Percentiles rank a stretch among this genome's conserved stretches.
phyloP scores from a whole-genome alignment of 1,140 invertebrate species.

The Brachionus plicatilis region DNA sequence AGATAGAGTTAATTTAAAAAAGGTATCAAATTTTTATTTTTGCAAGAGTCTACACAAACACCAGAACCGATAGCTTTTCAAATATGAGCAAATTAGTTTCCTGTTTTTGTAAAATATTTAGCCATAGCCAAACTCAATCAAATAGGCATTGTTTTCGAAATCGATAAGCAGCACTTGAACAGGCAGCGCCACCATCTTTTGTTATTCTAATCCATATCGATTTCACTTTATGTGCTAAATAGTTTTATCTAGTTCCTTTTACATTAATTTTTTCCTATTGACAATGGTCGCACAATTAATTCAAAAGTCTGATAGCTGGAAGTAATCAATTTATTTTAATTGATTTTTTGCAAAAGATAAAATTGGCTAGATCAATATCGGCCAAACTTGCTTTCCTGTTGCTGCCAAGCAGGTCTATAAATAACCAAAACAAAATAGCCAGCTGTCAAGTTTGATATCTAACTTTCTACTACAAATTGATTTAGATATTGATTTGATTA shows the following conservation, averaged over 20 bases:
- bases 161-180: neutral
- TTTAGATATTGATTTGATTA: neutral
- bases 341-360: neutral
- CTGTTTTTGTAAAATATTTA: neutral
- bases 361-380: neutral
- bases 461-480: neutral
- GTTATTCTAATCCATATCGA: neutral
- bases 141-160: neutral
- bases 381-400: neutral
- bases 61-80: neutral
- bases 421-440: neutral
- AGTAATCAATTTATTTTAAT: slow-evolving; percentile 29
- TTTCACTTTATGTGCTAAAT: neutral
- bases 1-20: neutral
- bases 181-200: neutral
- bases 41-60: neutral
- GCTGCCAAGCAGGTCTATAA: neutral
- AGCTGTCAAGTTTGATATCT: slow-evolving; percentile 14
- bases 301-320: slow-evolving; percentile 14
- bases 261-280: slow-evolving; percentile 26
- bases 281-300: slow-evolving; percentile 1
- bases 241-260: neutral
- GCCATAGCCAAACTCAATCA: neutral
- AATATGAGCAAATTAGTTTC: neutral
- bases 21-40: neutral